These are phyloP conservation scores for Epinephelus cyanopodus DNA, from an alignment of 2,113 vertebrate species.

Conservation along the genomic window DNA sequence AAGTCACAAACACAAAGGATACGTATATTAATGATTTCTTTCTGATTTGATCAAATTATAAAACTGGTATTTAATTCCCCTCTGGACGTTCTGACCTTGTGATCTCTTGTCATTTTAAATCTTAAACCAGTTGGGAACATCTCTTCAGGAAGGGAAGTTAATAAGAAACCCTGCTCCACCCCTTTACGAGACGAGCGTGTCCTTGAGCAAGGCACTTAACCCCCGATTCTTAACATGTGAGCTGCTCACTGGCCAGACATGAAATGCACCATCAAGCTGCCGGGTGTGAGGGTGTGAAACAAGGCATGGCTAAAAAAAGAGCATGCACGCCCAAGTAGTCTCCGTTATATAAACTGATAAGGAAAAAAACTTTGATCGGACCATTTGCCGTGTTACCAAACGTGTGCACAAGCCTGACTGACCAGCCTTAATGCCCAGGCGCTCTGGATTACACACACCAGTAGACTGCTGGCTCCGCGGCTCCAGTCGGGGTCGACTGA, in stretches of 20 bases:
- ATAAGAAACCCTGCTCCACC: neutral
- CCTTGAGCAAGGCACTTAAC: slow-evolving; percentile 32
- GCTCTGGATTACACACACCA: slow-evolving; percentile 66
- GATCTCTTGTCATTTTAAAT: too few species aligned
- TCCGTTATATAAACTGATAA: slow-evolving; percentile 12
- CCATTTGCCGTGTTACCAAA: slow-evolving; percentile 47
- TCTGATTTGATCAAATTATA: too few species aligned
- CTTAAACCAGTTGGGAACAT: neutral
- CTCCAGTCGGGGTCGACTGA: slow-evolving; percentile 35
- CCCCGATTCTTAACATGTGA: slow-evolving; percentile 4
- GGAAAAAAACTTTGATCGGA: slow-evolving; percentile 45
- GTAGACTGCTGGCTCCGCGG: slow-evolving; percentile 43
- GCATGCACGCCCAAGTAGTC: neutral
- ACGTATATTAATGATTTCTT: too few species aligned
- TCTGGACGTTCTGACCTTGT: too few species aligned
- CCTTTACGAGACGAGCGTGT: slow-evolving; percentile 18
- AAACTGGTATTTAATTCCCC: too few species aligned
- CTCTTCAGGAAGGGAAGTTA: slow-evolving; percentile 29
- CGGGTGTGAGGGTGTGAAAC: slow-evolving; percentile 11
- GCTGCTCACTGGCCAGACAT: slow-evolving; percentile 17
- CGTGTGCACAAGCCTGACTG: slow-evolving; percentile 60
- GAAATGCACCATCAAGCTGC: slow-evolving; percentile 27
- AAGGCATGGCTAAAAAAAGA: neutral
- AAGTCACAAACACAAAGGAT: too few species aligned
- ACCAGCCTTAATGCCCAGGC: slow-evolving; percentile 55